Conservation (phyloP, 2,113 vertebrate species). For the Choloepus hoffmanni region DNA sequence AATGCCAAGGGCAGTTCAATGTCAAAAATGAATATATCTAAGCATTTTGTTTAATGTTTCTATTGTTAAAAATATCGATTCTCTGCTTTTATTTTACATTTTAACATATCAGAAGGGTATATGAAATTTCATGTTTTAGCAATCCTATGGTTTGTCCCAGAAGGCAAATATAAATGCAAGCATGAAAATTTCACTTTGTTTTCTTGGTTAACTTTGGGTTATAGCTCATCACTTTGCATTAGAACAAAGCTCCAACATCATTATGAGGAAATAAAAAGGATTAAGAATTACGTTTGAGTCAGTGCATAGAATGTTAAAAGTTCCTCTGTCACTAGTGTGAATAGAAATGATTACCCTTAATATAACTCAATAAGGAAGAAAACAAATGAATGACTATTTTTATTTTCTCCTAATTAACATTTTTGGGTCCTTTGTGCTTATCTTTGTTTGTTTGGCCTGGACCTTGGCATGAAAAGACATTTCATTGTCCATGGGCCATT, state of each 20-base stretch:
- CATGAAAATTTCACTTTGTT: background rate
- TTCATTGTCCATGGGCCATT: background rate
- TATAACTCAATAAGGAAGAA: conserved; percentile 62
- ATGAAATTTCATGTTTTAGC: conserved; percentile 30
- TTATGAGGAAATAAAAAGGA: conserved; percentile 67
- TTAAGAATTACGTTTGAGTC: conserved; percentile 75
- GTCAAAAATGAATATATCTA: background rate
- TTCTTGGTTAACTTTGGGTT: conserved; percentile 56
- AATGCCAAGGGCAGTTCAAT: background rate
- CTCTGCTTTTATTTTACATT: conserved; percentile 34
- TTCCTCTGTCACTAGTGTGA: background rate
- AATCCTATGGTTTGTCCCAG: background rate
- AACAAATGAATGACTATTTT: conserved; percentile 53
- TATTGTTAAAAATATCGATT: background rate
- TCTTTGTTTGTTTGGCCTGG: background rate
- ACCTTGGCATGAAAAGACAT: background rate
- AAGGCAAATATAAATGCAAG: conserved; percentile 57
- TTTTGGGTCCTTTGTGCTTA: background rate
- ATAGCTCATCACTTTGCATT: conserved; percentile 40
- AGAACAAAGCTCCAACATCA: conserved; percentile 46
- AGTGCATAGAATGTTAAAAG: conserved; percentile 58
- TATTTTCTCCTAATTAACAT: conserved; percentile 50
- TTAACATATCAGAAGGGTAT: background rate
- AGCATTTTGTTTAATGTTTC: conserved; percentile 17
- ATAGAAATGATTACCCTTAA: conserved; percentile 53